A percentile compares a stretch with the other conserved stretches of the same genome.
These are phyloP conservation scores for Channa maculata DNA, from an alignment of 2,113 vertebrate species.

Conservation along the genomic window DNA sequence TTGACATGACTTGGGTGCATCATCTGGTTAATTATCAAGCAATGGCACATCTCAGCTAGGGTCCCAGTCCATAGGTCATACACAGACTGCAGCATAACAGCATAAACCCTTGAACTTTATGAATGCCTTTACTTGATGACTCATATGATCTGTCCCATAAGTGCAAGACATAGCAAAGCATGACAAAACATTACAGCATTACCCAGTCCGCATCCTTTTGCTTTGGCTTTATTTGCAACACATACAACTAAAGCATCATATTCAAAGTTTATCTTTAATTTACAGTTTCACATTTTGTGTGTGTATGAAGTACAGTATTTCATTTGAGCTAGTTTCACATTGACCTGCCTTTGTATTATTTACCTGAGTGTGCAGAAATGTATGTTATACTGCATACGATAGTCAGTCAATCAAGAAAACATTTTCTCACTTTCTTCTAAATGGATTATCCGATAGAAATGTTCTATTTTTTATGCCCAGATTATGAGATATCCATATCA, in stretches of 20 bases:
- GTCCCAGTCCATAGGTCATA: constrained; percentile 4
- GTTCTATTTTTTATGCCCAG: too few relatives aligned
- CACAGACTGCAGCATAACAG: constrained; percentile 4
- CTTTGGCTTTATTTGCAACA: background rate
- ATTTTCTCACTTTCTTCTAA: background rate
- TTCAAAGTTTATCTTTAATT: background rate
- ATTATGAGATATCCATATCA: background rate
- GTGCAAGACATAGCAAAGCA: too few relatives aligned
- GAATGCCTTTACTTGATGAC: constrained; percentile 47
- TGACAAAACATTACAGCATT: background rate
- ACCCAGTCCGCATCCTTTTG: constrained; percentile 14
- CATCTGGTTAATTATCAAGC: background rate
- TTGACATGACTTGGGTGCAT: background rate
- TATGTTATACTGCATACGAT: too few relatives aligned
- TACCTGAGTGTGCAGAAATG: too few relatives aligned
- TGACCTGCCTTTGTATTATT: too few relatives aligned
- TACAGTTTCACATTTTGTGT: background rate
- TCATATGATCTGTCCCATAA: constrained; percentile 46
- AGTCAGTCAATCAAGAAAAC: background rate
- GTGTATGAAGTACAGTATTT: background rate
- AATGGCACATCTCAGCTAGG: background rate
- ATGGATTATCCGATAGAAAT: too few relatives aligned
- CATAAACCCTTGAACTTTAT: background rate
- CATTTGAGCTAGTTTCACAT: background rate
- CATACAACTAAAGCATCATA: background rate